Conservation (phyloP, 2,888 invertebrate species). For the Ganaspis brasiliensis region DNA sequence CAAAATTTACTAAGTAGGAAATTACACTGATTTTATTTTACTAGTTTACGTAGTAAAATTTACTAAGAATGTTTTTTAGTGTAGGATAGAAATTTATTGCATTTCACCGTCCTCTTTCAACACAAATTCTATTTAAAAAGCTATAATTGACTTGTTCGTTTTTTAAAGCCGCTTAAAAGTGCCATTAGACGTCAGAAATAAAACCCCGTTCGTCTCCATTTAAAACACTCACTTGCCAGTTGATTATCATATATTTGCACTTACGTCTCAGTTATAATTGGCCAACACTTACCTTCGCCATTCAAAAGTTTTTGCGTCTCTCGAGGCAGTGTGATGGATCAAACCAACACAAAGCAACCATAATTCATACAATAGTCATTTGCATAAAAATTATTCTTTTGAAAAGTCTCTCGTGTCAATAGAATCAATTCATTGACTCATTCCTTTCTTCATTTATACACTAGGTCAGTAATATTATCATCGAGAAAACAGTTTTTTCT, state of each 20-base stretch:
- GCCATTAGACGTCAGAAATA: no score
- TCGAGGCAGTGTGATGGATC: background rate
- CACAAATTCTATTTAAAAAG: no score
- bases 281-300: background rate
- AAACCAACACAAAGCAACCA: conserved; percentile 1
- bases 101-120: no score
- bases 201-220: no score
- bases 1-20: no score
- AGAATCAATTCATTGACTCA: background rate
- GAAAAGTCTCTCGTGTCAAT: background rate
- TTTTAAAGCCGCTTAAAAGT: no score
- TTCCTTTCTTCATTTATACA: background rate
- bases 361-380: conserved; percentile 16
- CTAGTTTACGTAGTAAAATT: no score
- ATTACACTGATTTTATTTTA: no score
- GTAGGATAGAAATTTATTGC: no score
- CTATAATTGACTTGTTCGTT: no score
- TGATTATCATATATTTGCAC: conserved; percentile 11
- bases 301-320: conserved; percentile 12
- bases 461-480: conserved; percentile 22
- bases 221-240: background rate
- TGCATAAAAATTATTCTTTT: conserved; percentile 18
- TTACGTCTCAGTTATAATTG: conserved; percentile 13
- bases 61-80: no score
- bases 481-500: no score